phyloP scores from a whole-genome alignment of 2,888 invertebrate species.

The Dryobota labecula region DNA sequence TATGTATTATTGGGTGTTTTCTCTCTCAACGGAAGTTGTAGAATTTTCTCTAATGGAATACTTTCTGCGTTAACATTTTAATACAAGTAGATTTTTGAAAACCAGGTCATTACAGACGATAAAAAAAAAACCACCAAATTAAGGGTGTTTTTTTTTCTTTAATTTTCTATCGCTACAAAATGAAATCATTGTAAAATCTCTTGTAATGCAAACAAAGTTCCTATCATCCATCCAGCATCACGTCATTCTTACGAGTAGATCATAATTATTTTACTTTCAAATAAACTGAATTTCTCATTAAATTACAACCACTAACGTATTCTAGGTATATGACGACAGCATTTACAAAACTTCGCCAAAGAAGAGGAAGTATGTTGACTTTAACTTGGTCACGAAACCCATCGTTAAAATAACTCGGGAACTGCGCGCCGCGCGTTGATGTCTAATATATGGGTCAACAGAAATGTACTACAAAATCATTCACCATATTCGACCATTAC shows the following conservation, averaged over 20 bases:
- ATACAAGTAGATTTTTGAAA: too few species aligned
- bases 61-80: too few species aligned
- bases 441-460: conserved; percentile 81
- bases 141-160: too few species aligned
- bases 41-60: too few species aligned
- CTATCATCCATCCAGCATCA: conserved; percentile 6
- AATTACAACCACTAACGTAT: conserved; percentile 10
- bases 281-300: conserved; percentile 5
- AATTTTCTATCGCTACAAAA: too few species aligned
- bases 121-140: too few species aligned
- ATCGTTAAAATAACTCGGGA: conserved; percentile 7
- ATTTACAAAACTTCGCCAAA: not conserved
- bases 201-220: not conserved
- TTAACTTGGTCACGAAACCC: not conserved
- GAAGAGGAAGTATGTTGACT: conserved; percentile 15
- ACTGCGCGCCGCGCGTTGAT: conserved; percentile 84
- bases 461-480: conserved; percentile 38
- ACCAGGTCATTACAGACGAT: too few species aligned
- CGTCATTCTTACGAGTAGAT: conserved; percentile 32
- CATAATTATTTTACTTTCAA: not conserved
- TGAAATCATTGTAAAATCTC: not conserved
- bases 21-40: too few species aligned
- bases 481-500: conserved; percentile 16
- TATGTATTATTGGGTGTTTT: too few species aligned
- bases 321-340: conserved; percentile 19